These are phyloP conservation scores for Apamea sordens DNA, from an alignment of 2,888 invertebrate genomes.

Conservation along the genomic window DNA sequence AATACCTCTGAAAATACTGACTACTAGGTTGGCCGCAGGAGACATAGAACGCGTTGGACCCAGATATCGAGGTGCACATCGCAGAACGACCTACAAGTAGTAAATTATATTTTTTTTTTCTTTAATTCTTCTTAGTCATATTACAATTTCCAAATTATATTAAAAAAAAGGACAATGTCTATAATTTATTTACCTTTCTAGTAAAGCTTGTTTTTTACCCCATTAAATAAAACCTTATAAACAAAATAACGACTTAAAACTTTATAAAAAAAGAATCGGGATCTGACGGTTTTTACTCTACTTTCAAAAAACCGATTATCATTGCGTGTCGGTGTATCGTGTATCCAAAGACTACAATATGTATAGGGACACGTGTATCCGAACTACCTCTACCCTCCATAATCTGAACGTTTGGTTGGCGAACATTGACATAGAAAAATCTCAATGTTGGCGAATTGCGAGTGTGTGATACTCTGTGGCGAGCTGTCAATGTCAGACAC, in stretches of 20 bases:
- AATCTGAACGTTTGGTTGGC: constrained; percentile 1
- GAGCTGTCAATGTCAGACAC: constrained; percentile 41
- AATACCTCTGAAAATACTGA: constrained; percentile 78
- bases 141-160: background rate
- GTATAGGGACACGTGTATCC: no score
- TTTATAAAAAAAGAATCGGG: background rate
- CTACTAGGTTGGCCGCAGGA: constrained; percentile 82
- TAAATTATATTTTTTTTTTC: background rate
- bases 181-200: background rate
- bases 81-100: constrained; percentile 70
- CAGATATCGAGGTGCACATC: constrained; percentile 71
- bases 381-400: no score
- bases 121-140: background rate
- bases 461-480: background rate
- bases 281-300: background rate
- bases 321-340: background rate
- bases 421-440: no score
- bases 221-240: no score
- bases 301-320: background rate
- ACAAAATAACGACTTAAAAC: no score
- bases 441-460: background rate
- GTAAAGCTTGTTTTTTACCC: background rate
- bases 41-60: constrained; percentile 86
- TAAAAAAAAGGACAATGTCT: no score
- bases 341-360: background rate